Evolutionary conservation across 2,888 invertebrate genomes (phyloP).

Genomic region (Agrochola lychnidis): DNA sequence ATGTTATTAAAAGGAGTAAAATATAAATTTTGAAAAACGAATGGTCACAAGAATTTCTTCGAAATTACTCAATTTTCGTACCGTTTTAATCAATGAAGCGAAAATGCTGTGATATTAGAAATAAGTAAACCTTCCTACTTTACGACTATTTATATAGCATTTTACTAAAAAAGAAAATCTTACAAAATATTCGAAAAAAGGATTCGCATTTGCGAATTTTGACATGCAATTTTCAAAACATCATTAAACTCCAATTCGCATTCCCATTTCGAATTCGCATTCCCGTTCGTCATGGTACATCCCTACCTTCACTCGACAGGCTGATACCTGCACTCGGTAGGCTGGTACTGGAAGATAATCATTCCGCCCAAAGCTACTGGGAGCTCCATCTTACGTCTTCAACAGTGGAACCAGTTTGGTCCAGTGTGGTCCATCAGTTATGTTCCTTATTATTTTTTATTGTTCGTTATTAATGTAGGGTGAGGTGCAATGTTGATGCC

Average conservation of each 20-base stretch:
- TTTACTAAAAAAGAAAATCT: background rate
- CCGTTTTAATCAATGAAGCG: conserved; percentile 6
- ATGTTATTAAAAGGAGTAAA: too few relatives aligned
- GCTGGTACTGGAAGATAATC: conserved; percentile 50
- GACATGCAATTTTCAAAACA: background rate
- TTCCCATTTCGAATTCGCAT: background rate
- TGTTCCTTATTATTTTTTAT: conserved; percentile 80
- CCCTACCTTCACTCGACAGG: conserved; percentile 3
- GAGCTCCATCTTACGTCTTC: conserved; percentile 72
- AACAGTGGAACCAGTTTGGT: conserved; percentile 78
- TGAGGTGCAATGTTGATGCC: conserved; percentile 24
- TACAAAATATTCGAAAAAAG: background rate
- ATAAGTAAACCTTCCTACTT: background rate
- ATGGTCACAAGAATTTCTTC: background rate
- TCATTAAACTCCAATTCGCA: background rate
- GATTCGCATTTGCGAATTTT: background rate
- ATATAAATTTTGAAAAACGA: too few relatives aligned
- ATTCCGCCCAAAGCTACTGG: conserved; percentile 64
- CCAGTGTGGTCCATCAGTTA: conserved; percentile 80
- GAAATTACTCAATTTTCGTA: background rate
- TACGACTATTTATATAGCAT: background rate
- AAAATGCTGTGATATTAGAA: conserved; percentile 28
- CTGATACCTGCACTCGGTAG: conserved; percentile 4
- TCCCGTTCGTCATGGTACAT: background rate
- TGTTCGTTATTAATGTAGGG: conserved; percentile 76